Evolutionary conservation across 2,888 invertebrate species (phyloP), one percentile per base, ranked within the genome.

Genomic region (Peribatodes rhomboidaria): DNA sequence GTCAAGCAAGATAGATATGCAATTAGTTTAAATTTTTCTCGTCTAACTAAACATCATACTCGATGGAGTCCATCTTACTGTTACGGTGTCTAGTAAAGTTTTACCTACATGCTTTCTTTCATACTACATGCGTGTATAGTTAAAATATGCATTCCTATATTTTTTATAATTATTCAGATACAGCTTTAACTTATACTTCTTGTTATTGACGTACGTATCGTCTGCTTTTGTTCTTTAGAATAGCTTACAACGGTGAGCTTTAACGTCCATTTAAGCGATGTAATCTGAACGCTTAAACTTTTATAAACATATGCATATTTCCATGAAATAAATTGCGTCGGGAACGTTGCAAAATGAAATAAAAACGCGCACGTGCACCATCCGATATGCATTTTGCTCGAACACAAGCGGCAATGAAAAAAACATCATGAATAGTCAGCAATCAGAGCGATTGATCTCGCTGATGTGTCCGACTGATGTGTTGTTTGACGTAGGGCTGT

Each of bases 391-490:
- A 66, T 66, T 61, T 67, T 53, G 64, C 62, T 35, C 63, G 63
- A 59, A 65, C 65, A 65, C 70, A 68, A 61, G 68, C 68, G 67
- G 65, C 64, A 59, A 67, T 67, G 64, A 68, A 61, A 71, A 69
- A 67, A 67, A 63, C 65, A 58, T 67, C 65, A 64, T 70, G 72
- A 74, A 72, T 74, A 71, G 69, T 62, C 68, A 49, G 70, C 66
- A 72, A 74, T 74, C 72, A 71, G 70, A 65, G 70, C 70, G 71
- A 74, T 72, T 72, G 69, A 72, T 72, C 72, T 72, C 47, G 50
- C 65, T 70, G 70, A 68, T 71, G 68, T 68, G 64, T 61, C 63
- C 60, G 64, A 11, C 22, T 39, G 47, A 49, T 49, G 47, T 62
- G 67, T 68, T 59, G 63, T 71, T 67, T 35, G 61, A 54, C 39